Evolutionary conservation across 2,888 invertebrate species (phyloP).

Genomic region (Lasioglossum lativentre): DNA sequence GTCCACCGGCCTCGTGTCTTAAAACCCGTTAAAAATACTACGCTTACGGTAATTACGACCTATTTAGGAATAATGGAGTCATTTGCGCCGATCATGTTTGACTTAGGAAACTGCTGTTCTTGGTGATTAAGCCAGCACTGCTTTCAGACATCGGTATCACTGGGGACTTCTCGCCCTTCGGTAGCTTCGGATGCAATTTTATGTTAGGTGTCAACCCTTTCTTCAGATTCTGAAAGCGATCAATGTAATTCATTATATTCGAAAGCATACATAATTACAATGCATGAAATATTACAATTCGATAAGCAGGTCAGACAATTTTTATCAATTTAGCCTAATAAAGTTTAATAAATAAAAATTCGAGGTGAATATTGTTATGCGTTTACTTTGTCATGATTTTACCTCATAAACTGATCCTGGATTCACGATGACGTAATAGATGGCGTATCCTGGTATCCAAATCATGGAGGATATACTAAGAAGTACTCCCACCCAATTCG

Average conservation of each 20-base stretch:
- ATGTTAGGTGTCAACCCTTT: slow-evolving; percentile 85
- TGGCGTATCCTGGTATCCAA: slow-evolving; percentile 88
- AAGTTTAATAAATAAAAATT: too few relatives aligned
- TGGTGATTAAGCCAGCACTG: slow-evolving; percentile 84
- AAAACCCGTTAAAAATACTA: slow-evolving; percentile 56
- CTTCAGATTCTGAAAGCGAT: slow-evolving; percentile 83
- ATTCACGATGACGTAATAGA: slow-evolving; percentile 86
- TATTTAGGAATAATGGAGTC: slow-evolving; percentile 42
- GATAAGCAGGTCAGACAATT: too few relatives aligned
- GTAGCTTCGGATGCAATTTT: slow-evolving; percentile 83
- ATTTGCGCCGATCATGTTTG: slow-evolving; percentile 75
- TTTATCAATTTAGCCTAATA: too few relatives aligned
- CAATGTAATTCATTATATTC: neutral
- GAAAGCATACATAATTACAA: too few relatives aligned
- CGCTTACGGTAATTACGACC: slow-evolving; percentile 62
- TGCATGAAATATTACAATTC: too few relatives aligned
- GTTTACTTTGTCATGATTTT: slow-evolving; percentile 45
- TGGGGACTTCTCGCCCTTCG: slow-evolving; percentile 84
- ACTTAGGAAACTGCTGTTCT: slow-evolving; percentile 83
- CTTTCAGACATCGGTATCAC: slow-evolving; percentile 86
- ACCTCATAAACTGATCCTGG: slow-evolving; percentile 86
- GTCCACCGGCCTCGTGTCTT: slow-evolving; percentile 16
- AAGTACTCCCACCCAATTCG: slow-evolving; percentile 87
- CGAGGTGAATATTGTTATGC: neutral
- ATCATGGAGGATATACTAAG: slow-evolving; percentile 89